Evolutionary conservation across 2,888 invertebrate species (phyloP).

Genomic region (Asteroscopus sphinx): DNA sequence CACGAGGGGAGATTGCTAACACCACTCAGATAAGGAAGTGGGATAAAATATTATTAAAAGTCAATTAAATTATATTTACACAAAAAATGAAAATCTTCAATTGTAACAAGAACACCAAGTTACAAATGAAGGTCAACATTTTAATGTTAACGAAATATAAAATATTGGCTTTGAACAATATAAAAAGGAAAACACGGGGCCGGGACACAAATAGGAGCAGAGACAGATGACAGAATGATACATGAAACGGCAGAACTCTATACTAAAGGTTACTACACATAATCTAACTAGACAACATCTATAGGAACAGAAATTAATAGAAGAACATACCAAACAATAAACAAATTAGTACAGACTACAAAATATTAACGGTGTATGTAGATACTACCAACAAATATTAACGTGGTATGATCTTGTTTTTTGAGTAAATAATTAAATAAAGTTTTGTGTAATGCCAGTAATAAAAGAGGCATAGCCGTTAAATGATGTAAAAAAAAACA

Average conservation of each 20-base stretch:
- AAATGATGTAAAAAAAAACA: conserved; percentile 38
- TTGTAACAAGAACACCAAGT: conserved; percentile 68
- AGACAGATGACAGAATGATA: conserved; percentile 60
- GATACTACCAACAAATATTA: conserved; percentile 39
- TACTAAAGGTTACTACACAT: conserved; percentile 61
- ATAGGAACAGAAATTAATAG: conserved; percentile 54
- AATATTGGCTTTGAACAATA: conserved; percentile 72
- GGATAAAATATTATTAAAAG: conserved; percentile 68
- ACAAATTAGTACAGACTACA: conserved; percentile 38
- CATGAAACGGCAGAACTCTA: conserved; percentile 60
- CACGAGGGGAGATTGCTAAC: conserved; percentile 89
- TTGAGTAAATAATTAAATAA: conserved; percentile 25
- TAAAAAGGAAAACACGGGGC: conserved; percentile 58
- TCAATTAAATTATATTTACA: conserved; percentile 64
- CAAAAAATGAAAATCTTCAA: conserved; percentile 75
- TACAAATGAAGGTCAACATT: conserved; percentile 79
- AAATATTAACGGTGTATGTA: conserved; percentile 32
- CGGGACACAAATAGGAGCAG: conserved; percentile 55
- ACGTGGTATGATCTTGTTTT: conserved; percentile 21
- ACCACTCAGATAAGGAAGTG: conserved; percentile 78
- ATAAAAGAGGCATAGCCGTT: conserved; percentile 30
- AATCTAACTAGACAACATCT: conserved; percentile 64
- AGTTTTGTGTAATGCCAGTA: conserved; percentile 34
- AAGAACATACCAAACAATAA: conserved; percentile 58
- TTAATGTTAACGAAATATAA: conserved; percentile 59